Base-by-base conservation (phyloP, 1,140 invertebrate genomes). In the Papilio xuthus region DNA sequence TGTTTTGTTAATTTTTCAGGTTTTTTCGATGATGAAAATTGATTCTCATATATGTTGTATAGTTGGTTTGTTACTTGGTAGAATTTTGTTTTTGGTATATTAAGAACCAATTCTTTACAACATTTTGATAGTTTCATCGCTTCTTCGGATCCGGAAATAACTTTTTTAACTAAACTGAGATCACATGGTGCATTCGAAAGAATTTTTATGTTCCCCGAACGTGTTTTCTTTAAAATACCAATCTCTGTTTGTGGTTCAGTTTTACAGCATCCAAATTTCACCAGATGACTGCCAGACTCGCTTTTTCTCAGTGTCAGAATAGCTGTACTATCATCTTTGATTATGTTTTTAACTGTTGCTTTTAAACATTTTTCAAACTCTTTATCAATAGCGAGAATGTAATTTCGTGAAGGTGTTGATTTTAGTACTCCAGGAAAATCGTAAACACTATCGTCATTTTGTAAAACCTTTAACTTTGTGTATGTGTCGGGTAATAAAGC, bases 351-450 rank as follows among this genome's bases (percentile, higher is more conserved):
- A 15, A 92, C 79, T 18, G 78, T 81, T 81, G 86, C 28, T 28
- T 76, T 86, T 23, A 83, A 84, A 18, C 44, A 44, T 74, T 81
- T 90, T 85, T 92, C 88, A 80, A 84, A 91, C 83, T 92, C 90
- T 82, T 89, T 90, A 71, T 93, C 88, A 37, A 91, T 77, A 37
- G 90, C 71, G 50, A 91, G 79, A 70, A 84, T 69, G 79, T 82
- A 92, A 79, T 88, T 89, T 1, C 80, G 76, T 10, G 88, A 90
- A 44, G 78, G 18, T 15, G 85, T 88, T n/a, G 50, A 32, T 82
- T 80, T 84, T 47, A 89, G 80, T 28, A 89, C 56, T 37, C 79
- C 84, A 10, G 85, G 84, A 13, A 75, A 79, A n/a, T 85, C 80
- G 18, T 79, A 56, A n/a, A 83, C 70, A 56, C 37, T 42, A 44